phyloP scores from a whole-genome alignment of 2,797 vertebrate species.

The Anguilla megastoma region DNA sequence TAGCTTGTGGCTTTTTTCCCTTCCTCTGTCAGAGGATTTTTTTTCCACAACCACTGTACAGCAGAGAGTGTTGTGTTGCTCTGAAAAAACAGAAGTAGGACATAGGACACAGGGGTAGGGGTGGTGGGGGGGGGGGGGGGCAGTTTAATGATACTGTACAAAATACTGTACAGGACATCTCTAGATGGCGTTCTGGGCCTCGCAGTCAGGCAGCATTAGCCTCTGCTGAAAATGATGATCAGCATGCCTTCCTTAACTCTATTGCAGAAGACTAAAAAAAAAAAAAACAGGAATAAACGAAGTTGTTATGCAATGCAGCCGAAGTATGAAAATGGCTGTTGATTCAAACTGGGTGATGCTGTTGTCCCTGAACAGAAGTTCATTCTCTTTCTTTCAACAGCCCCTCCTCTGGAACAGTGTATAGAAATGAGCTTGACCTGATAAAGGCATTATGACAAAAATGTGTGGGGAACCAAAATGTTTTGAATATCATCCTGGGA shows the following conservation, averaged over 20 bases:
- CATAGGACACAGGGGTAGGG: background rate
- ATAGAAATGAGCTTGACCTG: background rate
- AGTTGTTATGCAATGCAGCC: background rate
- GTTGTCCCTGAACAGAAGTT: background rate
- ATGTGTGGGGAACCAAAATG: background rate
- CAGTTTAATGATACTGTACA: background rate
- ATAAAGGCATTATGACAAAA: background rate
- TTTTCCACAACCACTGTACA: conserved; percentile 7
- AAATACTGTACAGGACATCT: conserved; percentile 37
- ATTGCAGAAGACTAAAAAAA: background rate
- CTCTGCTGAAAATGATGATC: background rate
- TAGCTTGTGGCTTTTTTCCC: conserved; percentile 43
- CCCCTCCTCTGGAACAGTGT: background rate
- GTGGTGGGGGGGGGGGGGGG: background rate
- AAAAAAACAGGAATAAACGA: background rate
- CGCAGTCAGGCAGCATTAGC: conserved; percentile 11
- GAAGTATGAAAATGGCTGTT: background rate
- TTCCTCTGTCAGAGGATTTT: conserved; percentile 15
- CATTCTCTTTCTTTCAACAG: background rate
- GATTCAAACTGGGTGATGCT: background rate
- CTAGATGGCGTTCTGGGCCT: conserved; percentile 52
- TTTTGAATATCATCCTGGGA: background rate
- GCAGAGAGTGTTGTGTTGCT: background rate
- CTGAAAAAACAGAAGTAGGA: background rate
- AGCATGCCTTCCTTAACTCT: background rate